Evolutionary conservation across 2,888 invertebrate species (phyloP).

Genomic region (Thereva nobilitata): DNA sequence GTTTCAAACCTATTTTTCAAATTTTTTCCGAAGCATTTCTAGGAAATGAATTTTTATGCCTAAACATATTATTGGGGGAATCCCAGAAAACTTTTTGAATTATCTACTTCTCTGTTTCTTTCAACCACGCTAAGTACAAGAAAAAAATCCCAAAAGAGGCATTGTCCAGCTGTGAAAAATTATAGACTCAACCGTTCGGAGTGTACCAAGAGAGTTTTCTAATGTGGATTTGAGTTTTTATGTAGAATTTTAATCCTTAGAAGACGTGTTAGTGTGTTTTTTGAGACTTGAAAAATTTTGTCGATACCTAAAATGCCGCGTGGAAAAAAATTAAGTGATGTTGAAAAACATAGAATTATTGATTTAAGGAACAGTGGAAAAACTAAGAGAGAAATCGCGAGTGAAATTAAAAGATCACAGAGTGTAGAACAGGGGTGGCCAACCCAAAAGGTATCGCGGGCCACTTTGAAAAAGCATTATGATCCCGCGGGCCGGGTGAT

Average conservation of each 20-base stretch:
- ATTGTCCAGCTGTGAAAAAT: constrained; percentile 8
- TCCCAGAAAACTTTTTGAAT: constrained; percentile 20
- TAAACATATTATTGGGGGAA: constrained; percentile 16
- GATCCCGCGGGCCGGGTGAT: too few species aligned
- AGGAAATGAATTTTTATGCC: constrained; percentile 15
- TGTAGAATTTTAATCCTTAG: constrained; percentile 4
- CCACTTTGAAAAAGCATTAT: too few species aligned
- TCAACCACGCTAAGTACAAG: constrained; percentile 22
- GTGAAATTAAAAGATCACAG: constrained; percentile 7
- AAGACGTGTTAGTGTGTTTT: background rate
- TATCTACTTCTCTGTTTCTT: constrained; percentile 19
- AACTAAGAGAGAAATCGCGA: constrained; percentile 1
- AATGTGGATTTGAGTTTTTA: constrained; percentile 4
- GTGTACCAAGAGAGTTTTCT: constrained; percentile 14
- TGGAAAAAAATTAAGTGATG: background rate
- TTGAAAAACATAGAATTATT: constrained; percentile 7
- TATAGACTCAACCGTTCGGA: constrained; percentile 20
- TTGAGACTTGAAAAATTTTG: background rate
- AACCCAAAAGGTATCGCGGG: too few species aligned
- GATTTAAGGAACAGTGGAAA: constrained; percentile 8
- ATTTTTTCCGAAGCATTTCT: constrained; percentile 2
- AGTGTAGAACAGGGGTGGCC: too few species aligned
- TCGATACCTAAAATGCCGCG: background rate
- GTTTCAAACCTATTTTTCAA: background rate
- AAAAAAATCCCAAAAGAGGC: constrained; percentile 11